These are phyloP conservation scores for Syncerus caffer DNA, from an alignment of 2,797 vertebrate genomes.

Conservation along the genomic window DNA sequence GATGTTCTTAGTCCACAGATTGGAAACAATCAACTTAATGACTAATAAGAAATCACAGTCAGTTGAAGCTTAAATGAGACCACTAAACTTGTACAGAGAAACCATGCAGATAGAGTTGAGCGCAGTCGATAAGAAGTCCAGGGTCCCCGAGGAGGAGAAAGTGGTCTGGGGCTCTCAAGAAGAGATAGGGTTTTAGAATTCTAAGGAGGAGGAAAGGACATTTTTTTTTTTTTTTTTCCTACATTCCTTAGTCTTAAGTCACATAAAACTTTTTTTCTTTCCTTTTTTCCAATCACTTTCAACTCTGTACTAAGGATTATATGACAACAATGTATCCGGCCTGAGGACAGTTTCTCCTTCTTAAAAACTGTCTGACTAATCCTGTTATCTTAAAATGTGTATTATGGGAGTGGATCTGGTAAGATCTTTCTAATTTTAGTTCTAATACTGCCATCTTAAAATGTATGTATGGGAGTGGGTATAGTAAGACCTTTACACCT, in stretches of 20 bases:
- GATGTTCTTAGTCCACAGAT: not conserved
- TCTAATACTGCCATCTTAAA: not conserved
- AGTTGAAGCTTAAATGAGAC: not conserved
- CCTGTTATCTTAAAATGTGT: not conserved
- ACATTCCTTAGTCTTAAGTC: not conserved
- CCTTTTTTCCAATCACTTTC: not conserved
- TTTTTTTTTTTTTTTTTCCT: not conserved
- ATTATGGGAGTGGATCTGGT: not conserved
- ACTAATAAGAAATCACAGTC: not conserved
- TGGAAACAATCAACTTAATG: not conserved
- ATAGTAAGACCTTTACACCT: not conserved
- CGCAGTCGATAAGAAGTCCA: not conserved
- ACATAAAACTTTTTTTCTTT: not conserved
- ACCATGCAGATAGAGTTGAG: not conserved
- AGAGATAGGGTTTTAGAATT: not conserved
- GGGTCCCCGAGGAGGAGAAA: not conserved
- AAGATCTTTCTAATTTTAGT: not conserved
- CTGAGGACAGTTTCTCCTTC: not conserved
- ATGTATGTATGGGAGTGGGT: not conserved
- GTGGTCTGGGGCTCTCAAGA: not conserved
- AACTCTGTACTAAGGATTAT: not conserved
- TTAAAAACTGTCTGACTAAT: not conserved
- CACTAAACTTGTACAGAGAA: not conserved
- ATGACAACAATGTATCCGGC: accelerated
- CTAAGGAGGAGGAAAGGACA: not conserved